Evolutionary conservation across 1,140 invertebrate genomes (phyloP).

Genomic region (Caenorhabditis remanei): DNA sequence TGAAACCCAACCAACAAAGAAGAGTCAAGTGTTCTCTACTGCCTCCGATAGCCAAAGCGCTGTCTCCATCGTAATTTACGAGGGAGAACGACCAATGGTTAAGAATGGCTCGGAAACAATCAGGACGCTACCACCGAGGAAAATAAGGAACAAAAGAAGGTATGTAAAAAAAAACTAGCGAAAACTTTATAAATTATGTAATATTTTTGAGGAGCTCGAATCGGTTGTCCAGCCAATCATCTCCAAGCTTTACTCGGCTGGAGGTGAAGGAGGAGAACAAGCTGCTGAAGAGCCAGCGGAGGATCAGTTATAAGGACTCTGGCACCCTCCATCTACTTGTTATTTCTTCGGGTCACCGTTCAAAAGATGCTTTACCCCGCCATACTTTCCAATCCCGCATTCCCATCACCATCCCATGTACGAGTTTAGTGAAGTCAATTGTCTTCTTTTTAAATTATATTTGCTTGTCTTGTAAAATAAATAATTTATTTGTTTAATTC

Average conservation of each 20-base stretch:
- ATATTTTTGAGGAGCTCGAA: slow-evolving; percentile 83
- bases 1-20: slow-evolving; percentile 99
- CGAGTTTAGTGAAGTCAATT: slow-evolving; percentile 10
- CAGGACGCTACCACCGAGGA: slow-evolving; percentile 88
- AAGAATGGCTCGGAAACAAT: slow-evolving; percentile 97
- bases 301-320: slow-evolving; percentile 71
- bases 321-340: background rate
- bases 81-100: slow-evolving; percentile 98
- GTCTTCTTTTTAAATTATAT: background rate
- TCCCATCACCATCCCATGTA: background rate
- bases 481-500: no score
- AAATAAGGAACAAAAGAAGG: slow-evolving; percentile 95
- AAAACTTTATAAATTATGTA: background rate
- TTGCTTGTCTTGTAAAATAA: no score
- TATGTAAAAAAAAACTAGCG: background rate
- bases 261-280: slow-evolving; percentile 74
- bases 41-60: slow-evolving; percentile 99
- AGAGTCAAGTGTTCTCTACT: slow-evolving; percentile 98
- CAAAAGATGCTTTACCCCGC: slow-evolving; percentile 4
- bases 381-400: background rate
- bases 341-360: background rate
- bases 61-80: slow-evolving; percentile 94
- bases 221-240: slow-evolving; percentile 92
- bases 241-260: slow-evolving; percentile 79
- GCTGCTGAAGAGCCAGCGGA: slow-evolving; percentile 61